Percentiles rank a stretch among this genome's conserved stretches.
phyloP scores from a whole-genome alignment of 2,888 invertebrate genomes.

The Pyrocoelia pectoralis region DNA sequence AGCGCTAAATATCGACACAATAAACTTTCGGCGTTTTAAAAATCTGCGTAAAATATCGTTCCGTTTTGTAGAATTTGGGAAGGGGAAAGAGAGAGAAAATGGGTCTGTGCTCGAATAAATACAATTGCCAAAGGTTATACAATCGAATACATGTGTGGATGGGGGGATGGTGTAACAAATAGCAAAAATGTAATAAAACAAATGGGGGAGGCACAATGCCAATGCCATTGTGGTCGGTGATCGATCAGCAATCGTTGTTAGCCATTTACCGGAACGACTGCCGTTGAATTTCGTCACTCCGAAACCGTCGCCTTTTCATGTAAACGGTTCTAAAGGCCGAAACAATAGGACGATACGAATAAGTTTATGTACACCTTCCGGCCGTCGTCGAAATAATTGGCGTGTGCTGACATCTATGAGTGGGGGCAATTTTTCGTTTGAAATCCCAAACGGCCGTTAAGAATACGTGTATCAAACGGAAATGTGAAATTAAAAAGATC shows the following conservation, averaged over 20 bases:
- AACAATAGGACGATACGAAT: constrained; percentile 23
- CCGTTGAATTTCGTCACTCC: constrained; percentile 41
- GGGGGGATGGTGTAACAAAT: constrained; percentile 21
- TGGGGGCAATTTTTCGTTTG: too few species aligned
- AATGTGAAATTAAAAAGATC: too few species aligned
- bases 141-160: background rate
- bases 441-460: too few species aligned
- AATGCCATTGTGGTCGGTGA: constrained; percentile 37
- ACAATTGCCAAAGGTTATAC: background rate
- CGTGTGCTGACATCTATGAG: too few species aligned
- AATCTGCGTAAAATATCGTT: too few species aligned
- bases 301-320: constrained; percentile 46
- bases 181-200: constrained; percentile 29
- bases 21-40: too few species aligned
- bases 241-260: constrained; percentile 45
- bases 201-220: constrained; percentile 27
- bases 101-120: too few species aligned
- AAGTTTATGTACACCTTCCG: constrained; percentile 10
- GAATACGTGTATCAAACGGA: too few species aligned
- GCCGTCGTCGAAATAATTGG: too few species aligned
- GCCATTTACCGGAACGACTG: constrained; percentile 44
- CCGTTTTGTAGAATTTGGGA: too few species aligned
- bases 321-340: constrained; percentile 40
- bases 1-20: too few species aligned
- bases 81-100: too few species aligned